Percentiles rank a stretch among this genome's conserved stretches.
phyloP scores from a whole-genome alignment of 1,140 invertebrate species.

The Bombus superbus region DNA sequence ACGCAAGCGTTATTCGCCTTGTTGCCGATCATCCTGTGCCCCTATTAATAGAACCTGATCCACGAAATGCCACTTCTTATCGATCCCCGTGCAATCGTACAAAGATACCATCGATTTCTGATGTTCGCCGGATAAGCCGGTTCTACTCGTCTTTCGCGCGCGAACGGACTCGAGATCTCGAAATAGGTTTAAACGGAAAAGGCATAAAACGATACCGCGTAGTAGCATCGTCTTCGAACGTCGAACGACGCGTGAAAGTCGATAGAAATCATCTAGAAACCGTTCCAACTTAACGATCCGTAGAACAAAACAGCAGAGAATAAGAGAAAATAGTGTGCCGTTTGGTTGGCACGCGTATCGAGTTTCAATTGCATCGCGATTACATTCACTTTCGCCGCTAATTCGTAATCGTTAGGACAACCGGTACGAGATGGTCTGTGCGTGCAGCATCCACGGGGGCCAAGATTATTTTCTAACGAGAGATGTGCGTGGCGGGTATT shows the following conservation, averaged over 20 bases:
- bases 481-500: slow-evolving; percentile 30
- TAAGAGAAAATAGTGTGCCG: not conserved
- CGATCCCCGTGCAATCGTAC: not conserved
- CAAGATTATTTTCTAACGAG: slow-evolving; percentile 52
- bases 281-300: not conserved
- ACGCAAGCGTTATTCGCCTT: not conserved
- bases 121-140: no score
- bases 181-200: no score
- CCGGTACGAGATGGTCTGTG: not conserved
- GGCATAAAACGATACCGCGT: not conserved
- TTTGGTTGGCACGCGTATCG: not conserved
- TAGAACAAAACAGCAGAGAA: not conserved
- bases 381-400: slow-evolving; percentile 39
- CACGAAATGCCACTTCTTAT: slow-evolving; percentile 32
- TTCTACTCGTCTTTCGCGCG: no score
- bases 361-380: slow-evolving; percentile 19
- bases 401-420: slow-evolving; percentile 45
- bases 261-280: not conserved
- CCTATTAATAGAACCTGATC: slow-evolving; percentile 34
- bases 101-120: not conserved
- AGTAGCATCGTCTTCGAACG: not conserved
- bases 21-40: slow-evolving; percentile 12
- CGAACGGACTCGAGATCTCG: no score
- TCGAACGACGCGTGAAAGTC: not conserved
- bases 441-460: not conserved